phyloP scores from a whole-genome alignment of 1,140 invertebrate genomes.

The Trigoniulus corallinus region DNA sequence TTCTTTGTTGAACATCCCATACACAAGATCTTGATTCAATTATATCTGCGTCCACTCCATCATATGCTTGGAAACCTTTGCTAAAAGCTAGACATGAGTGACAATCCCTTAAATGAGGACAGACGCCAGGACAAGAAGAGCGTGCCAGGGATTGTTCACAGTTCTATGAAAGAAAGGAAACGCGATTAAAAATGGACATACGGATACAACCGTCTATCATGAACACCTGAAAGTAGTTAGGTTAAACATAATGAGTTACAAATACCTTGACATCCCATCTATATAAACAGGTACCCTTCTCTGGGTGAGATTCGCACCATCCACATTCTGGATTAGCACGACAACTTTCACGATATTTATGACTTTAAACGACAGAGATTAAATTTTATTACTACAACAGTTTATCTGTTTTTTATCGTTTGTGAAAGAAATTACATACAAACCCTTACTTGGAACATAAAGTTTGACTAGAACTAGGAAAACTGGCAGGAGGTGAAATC shows the following conservation, averaged over 20 bases:
- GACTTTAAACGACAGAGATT: constrained; percentile 28
- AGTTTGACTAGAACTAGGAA: not conserved
- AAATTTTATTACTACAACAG: not conserved
- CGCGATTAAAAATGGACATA: no score
- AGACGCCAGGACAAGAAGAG: constrained; percentile 57
- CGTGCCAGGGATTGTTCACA: constrained; percentile 28
- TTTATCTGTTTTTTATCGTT: not conserved
- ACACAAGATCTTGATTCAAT: constrained; percentile 49
- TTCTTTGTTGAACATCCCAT: constrained; percentile 61
- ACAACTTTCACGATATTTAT: constrained; percentile 56
- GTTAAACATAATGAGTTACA: no score
- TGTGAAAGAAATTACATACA: not conserved
- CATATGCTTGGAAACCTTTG: constrained; percentile 4
- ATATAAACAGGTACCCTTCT: constrained; percentile 19
- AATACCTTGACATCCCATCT: constrained; percentile 9
- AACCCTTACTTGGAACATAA: constrained; percentile 5
- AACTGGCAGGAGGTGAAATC: constrained; percentile 30
- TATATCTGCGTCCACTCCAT: constrained; percentile 43
- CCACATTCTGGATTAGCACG: constrained; percentile 79
- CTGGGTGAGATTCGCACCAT: constrained; percentile 48
- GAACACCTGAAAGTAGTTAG: not conserved
- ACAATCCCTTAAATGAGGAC: constrained; percentile 67
- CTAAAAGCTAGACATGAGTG: constrained; percentile 50
- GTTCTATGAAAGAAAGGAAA: not conserved
- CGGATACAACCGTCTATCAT: not conserved